phyloP scores from a whole-genome alignment of 1,140 invertebrate species.

The Rhizoglyphus robini region DNA sequence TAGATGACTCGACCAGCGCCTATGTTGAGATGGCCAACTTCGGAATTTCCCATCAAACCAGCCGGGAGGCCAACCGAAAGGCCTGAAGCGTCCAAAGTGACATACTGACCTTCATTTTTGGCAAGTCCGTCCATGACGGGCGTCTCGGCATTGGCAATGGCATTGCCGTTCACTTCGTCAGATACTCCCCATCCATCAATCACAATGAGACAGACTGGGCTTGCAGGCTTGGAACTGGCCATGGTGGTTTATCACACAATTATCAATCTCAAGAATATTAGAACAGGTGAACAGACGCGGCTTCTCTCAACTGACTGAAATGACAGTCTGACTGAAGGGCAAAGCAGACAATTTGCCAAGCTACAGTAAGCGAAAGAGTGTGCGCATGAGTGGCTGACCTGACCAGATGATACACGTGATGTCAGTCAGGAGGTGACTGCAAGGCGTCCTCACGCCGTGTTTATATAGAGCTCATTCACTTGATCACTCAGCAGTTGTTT shows the following conservation, averaged over 20 bases:
- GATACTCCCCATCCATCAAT: conserved; percentile 38
- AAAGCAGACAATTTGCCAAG: neutral
- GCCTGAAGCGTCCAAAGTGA: conserved; percentile 38
- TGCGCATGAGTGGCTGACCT: too few relatives aligned
- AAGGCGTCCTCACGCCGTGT: too few relatives aligned
- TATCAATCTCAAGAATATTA: neutral
- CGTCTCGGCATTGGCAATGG: conserved; percentile 35
- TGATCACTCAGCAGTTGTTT: too few relatives aligned
- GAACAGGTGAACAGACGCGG: too few relatives aligned
- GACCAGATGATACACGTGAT: too few relatives aligned
- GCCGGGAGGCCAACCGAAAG: conserved; percentile 37
- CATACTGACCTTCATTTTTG: conserved; percentile 32
- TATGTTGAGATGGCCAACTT: conserved; percentile 42
- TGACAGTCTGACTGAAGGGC: neutral
- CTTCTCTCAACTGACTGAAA: too few relatives aligned
- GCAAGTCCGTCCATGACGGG: conserved; percentile 36
- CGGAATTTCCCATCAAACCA: conserved; percentile 41
- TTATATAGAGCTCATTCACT: too few relatives aligned
- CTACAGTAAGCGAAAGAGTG: too few relatives aligned
- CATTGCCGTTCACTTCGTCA: conserved; percentile 34
- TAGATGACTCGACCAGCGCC: conserved; percentile 41
- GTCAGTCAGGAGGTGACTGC: too few relatives aligned
- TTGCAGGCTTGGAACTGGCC: neutral
- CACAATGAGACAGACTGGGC: conserved; percentile 36
- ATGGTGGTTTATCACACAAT: neutral